These are phyloP conservation scores for Leptocoma aspasia DNA, from an alignment of 2,113 vertebrate genomes.

Conservation along the genomic window DNA sequence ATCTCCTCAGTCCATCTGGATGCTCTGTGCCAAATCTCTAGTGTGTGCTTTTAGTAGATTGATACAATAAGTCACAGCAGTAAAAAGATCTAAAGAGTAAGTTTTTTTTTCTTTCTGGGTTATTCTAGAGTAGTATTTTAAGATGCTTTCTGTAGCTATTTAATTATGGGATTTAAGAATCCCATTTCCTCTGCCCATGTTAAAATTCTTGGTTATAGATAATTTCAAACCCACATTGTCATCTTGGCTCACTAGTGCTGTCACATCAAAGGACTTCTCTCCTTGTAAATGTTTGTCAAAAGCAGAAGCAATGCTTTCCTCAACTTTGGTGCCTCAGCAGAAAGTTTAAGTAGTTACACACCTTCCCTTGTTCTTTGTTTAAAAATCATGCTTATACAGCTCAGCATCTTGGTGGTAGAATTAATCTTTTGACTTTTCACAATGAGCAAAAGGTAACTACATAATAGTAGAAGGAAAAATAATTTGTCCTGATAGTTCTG, in stretches of 20 bases:
- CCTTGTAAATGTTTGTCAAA: neutral
- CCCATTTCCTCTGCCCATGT: neutral
- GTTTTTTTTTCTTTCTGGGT: neutral
- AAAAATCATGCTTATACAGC: neutral
- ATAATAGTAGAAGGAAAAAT: neutral
- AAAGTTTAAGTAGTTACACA: neutral
- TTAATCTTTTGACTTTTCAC: neutral
- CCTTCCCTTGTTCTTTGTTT: neutral
- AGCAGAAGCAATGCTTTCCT: neutral
- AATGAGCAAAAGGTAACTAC: neutral
- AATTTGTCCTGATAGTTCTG: neutral
- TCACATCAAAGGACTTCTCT: neutral
- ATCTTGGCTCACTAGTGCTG: neutral
- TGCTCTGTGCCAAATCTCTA: neutral
- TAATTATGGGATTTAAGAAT: neutral
- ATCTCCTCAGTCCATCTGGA: constrained; percentile 13
- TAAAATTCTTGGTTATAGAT: neutral
- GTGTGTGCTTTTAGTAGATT: neutral
- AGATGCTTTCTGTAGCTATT: neutral
- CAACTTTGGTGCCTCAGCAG: neutral
- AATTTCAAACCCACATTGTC: neutral
- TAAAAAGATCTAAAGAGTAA: neutral
- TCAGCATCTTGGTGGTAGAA: neutral
- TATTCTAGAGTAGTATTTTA: neutral
- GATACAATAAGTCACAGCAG: neutral